A percentile compares a stretch with the other conserved stretches of the same genome.
phyloP scores from a whole-genome alignment of 2,888 invertebrate genomes.

The Latrodectus elegans region DNA sequence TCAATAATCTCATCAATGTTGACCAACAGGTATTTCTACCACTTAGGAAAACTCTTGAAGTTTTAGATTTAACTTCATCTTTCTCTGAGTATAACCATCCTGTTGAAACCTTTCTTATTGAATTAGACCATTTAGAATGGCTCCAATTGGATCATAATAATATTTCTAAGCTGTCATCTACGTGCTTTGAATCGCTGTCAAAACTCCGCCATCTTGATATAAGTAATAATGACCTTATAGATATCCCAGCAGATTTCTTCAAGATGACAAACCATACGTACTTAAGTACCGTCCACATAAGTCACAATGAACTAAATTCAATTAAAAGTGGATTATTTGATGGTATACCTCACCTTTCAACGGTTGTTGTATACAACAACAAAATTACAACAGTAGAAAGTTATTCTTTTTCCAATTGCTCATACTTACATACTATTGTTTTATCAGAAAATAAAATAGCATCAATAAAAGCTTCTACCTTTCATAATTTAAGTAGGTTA shows the following conservation, averaged over 20 bases:
- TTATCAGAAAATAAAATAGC: constrained; percentile 87
- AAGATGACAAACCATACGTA: constrained; percentile 80
- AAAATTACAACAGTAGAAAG: constrained; percentile 83
- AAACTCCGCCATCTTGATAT: constrained; percentile 81
- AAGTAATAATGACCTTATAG: constrained; percentile 70
- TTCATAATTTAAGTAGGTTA: constrained; percentile 84
- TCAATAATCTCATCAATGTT: constrained; percentile 71
- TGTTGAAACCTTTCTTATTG: constrained; percentile 35
- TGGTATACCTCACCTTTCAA: constrained; percentile 83
- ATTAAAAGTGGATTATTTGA: constrained; percentile 83
- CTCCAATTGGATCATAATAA: constrained; percentile 80
- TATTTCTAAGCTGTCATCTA: constrained; percentile 83
- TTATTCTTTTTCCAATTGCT: constrained; percentile 85
- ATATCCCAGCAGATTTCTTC: constrained; percentile 82
- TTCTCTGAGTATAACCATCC: constrained; percentile 75
- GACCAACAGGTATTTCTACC: constrained; percentile 68
- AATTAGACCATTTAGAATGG: constrained; percentile 69
- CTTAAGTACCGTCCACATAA: constrained; percentile 85
- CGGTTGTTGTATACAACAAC: constrained; percentile 84
- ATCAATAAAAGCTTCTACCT: constrained; percentile 83
- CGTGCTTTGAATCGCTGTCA: constrained; percentile 82
- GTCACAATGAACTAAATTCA: constrained; percentile 85
- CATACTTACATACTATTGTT: constrained; percentile 86
- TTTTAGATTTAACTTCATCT: constrained; percentile 86
- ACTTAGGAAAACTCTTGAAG: constrained; percentile 81